Conservation (phyloP, 2,113 vertebrate species). For the Orthonyx spaldingii region DNA sequence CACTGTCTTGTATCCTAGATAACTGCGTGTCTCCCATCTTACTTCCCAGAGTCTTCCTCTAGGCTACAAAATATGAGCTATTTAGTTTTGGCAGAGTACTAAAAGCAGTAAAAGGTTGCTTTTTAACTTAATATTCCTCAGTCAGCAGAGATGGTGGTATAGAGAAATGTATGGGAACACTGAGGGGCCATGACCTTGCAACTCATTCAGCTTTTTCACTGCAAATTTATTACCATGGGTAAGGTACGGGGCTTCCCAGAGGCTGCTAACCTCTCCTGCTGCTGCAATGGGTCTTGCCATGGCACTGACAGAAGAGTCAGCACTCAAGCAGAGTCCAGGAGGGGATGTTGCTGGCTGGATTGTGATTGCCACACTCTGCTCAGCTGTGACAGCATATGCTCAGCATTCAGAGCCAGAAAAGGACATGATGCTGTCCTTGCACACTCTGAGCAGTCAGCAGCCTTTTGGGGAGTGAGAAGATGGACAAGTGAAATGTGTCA, state of each 20-base stretch:
- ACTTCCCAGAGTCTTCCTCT: background rate
- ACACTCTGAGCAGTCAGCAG: background rate
- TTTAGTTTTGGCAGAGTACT: background rate
- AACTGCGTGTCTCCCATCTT: background rate
- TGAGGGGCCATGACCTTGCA: background rate
- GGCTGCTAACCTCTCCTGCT: background rate
- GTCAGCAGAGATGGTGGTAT: background rate
- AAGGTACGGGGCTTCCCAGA: background rate
- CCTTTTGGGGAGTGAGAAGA: background rate
- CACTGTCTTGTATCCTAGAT: background rate
- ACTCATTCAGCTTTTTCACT: background rate
- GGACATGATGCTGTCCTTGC: background rate
- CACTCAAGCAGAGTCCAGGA: rapidly evolving
- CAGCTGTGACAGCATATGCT: slow-evolving; percentile 18
- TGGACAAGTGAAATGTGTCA: background rate
- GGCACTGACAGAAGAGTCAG: background rate
- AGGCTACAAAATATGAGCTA: background rate
- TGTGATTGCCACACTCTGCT: background rate
- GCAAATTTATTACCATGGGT: background rate
- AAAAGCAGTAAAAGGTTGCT: background rate
- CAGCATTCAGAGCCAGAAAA: background rate
- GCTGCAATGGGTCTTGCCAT: background rate
- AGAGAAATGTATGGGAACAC: background rate
- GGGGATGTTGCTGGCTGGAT: background rate
- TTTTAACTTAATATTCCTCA: background rate